Conservation (phyloP, 2,113 vertebrate species). For the Osmerus mordax region DNA sequence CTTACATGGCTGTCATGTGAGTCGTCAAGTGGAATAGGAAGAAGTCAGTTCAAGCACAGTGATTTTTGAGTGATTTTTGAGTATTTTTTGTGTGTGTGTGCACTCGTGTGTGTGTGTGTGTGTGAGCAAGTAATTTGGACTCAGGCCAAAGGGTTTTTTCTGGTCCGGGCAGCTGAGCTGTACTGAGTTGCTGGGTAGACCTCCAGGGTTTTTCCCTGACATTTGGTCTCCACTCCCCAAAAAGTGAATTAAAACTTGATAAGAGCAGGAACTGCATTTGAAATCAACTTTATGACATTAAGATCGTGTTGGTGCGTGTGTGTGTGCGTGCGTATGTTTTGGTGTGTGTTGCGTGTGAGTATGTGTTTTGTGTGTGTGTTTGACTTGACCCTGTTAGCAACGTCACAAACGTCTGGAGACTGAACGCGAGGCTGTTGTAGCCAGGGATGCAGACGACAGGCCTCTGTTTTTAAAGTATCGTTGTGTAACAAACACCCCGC, state of each 20-base stretch:
- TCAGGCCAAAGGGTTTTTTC: conserved; percentile 9
- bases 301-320: conserved; percentile 22
- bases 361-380: not conserved
- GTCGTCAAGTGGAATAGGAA: not conserved
- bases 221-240: conserved; percentile 15
- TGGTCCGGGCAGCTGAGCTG: conserved; percentile 2
- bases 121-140: not conserved
- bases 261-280: not conserved
- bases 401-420: not conserved
- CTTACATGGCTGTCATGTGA: not conserved
- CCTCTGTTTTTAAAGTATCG: not conserved
- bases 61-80: too few species aligned
- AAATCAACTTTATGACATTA: not conserved
- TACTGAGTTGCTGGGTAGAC: conserved; percentile 1
- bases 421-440: not conserved
- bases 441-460: not conserved
- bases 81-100: too few species aligned
- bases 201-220: not conserved
- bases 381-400: not conserved
- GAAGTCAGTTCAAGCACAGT: too few species aligned
- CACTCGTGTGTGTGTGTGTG: not conserved
- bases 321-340: conserved; percentile 20
- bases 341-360: not conserved
- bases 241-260: conserved; percentile 11
- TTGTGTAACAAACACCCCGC: not conserved